phyloP scores from a whole-genome alignment of 1,140 invertebrate species.

The Philaenus spumarius region DNA sequence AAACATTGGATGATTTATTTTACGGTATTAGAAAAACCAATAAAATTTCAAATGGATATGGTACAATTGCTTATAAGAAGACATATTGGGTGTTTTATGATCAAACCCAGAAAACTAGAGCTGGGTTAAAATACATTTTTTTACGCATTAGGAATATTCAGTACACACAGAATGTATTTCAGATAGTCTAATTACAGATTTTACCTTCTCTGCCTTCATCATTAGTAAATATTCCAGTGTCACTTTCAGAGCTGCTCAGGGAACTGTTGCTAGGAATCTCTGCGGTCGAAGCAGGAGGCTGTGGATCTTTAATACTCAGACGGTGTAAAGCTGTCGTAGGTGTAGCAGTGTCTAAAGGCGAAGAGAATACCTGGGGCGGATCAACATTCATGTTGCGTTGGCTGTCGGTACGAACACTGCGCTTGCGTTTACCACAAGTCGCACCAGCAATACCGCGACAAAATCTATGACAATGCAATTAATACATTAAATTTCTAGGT shows the following conservation, averaged over 20 bases:
- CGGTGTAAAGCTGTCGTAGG: slow-evolving; percentile 22
- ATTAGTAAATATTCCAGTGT: slow-evolving; percentile 53
- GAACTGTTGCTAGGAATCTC: slow-evolving; percentile 42
- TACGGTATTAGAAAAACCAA: too few relatives aligned
- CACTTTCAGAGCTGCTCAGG: slow-evolving; percentile 56
- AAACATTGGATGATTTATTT: too few relatives aligned
- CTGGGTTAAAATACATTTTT: too few relatives aligned
- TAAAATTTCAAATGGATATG: too few relatives aligned
- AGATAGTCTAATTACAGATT: too few relatives aligned
- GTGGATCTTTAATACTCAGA: slow-evolving; percentile 22
- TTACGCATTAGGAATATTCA: too few relatives aligned
- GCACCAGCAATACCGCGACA: not conserved
- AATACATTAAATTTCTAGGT: too few relatives aligned
- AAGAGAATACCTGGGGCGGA: not conserved
- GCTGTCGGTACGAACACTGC: slow-evolving; percentile 27
- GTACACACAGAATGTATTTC: too few relatives aligned
- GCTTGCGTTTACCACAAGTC: slow-evolving; percentile 39
- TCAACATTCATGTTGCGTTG: slow-evolving; percentile 2
- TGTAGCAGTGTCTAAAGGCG: slow-evolving; percentile 3
- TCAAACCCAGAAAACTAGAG: too few relatives aligned
- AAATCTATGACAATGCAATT: too few relatives aligned
- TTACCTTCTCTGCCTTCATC: slow-evolving; percentile 60
- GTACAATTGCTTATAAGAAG: too few relatives aligned
- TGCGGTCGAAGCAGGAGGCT: not conserved
- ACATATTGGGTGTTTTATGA: too few relatives aligned